These are phyloP conservation scores for Antedon mediterranea DNA, from an alignment of 53 echinoderm and acorn worm genomes.

Conservation along the genomic window DNA sequence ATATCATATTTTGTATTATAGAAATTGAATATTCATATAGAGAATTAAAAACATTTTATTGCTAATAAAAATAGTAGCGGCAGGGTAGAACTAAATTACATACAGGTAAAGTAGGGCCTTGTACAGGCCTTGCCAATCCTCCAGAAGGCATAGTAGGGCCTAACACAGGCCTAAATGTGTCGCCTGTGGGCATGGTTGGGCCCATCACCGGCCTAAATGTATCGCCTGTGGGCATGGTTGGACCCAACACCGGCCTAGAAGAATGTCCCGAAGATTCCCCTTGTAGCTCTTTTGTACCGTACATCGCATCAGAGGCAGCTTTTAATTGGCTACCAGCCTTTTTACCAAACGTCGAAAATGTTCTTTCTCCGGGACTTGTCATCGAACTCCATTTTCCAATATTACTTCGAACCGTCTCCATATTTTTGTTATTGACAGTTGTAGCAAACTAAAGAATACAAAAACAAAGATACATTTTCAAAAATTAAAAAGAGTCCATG, in stretches of 20 bases:
- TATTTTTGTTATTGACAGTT: not conserved
- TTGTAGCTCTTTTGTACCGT: not conserved
- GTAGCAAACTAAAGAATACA: not conserved
- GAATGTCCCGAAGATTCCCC: constrained; percentile 1
- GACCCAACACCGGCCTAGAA: not conserved
- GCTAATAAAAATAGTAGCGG: no score
- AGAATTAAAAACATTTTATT: no score
- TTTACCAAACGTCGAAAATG: constrained; percentile 57
- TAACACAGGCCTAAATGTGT: constrained; percentile 25
- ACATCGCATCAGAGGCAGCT: not conserved
- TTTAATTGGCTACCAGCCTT: not conserved
- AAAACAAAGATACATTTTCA: no score
- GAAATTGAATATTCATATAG: no score
- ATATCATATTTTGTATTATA: no score
- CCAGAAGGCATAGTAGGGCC: constrained; percentile 8
- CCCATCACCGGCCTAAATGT: constrained; percentile 23
- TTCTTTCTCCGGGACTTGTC: constrained; percentile 1
- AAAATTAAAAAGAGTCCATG: no score
- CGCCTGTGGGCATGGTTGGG: not conserved
- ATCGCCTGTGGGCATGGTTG: constrained; percentile 8
- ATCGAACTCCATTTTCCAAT: not conserved
- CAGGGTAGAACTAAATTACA: no score
- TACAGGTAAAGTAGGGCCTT: constrained; percentile 46
- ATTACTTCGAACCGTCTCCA: not conserved
- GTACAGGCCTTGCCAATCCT: constrained; percentile 27